A percentile compares a stretch with the other conserved stretches of the same genome.
Evolutionary conservation across 1,140 invertebrate genomes (phyloP).

Genomic region (Caligus rogercresseyi): DNA sequence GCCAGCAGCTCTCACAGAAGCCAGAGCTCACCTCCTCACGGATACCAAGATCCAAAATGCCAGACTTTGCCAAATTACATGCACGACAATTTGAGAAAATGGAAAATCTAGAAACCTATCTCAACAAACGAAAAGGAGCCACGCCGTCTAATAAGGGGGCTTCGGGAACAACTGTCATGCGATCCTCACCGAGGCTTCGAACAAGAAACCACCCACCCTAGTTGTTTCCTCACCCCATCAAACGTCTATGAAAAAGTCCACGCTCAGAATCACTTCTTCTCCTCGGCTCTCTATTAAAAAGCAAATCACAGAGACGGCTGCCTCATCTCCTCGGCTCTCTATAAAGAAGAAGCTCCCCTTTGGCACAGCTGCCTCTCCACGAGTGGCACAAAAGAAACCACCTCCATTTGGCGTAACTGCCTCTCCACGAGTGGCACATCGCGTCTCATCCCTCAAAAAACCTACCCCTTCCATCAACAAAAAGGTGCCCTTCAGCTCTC

Average conservation of each 20-base stretch:
- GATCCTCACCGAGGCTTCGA: background rate
- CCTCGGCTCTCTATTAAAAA: too few relatives aligned
- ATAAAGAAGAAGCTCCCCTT: too few relatives aligned
- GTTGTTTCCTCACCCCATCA: background rate
- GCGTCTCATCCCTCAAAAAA: background rate
- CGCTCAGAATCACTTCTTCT: too few relatives aligned
- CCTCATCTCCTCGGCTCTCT: too few relatives aligned
- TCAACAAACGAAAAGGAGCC: conserved; percentile 14
- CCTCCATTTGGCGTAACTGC: background rate
- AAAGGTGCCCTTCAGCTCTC: background rate
- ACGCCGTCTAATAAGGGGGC: background rate
- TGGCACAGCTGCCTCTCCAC: too few relatives aligned
- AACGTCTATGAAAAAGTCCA: background rate
- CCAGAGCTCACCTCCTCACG: background rate
- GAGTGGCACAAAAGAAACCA: too few relatives aligned
- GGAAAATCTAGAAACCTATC: conserved; percentile 13
- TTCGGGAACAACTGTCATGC: background rate
- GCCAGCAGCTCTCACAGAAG: background rate
- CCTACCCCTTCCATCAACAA: background rate
- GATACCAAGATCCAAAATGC: background rate
- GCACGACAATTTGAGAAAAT: conserved; percentile 15
- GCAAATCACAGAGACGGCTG: too few relatives aligned
- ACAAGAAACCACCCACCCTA: background rate
- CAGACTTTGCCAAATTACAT: conserved; percentile 18
- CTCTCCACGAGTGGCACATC: background rate